Base-by-base conservation (phyloP, 2,113 vertebrate species). In the Seriola quinqueradiata region DNA sequence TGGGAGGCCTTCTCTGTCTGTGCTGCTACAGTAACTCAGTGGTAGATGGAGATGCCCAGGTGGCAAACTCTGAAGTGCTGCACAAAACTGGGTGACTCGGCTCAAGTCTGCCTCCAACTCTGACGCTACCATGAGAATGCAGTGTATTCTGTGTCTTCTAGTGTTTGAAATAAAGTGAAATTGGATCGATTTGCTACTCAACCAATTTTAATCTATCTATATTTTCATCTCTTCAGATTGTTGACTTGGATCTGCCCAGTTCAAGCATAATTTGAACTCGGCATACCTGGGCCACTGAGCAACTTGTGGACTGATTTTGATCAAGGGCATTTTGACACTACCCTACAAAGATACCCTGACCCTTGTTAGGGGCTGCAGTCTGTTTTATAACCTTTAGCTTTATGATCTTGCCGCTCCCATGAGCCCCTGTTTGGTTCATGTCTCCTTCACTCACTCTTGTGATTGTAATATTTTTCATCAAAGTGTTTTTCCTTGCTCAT, bases 391-490 rank as follows among this genome's bases (percentile, higher is more conserved):
- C 79, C 73, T 78, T 75, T 25, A 32, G 32, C 58, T 70, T 46
- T 63, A 4, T 52, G 65, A 83, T 81, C 77, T 71, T 8, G 5
- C 7, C 1, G 0, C 59, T 65, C 32, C 48, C 9, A 10, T 77
- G 46, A 28, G 54, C 23, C 54, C 36, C 14, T 66, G 48, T 83
- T 73, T 72, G 13, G 17, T 59, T 81, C 54, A 63, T 52, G 2
- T 25, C 68, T 72, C 32, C 23, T 86, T 68, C 66, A 60, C 64
- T 76, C 36, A 11, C 46, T 78, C 67, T 71, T 81, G 50, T 79
- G 75, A 64, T 57, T 81, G 17, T 83, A 74, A 69, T 82, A 58
- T 72, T 78, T 83, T 76, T 70, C 28, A 75, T 77, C 57, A 65
- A 64, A 81, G 55, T 61, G 23, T 66, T 74, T 75, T 73, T 63